These are phyloP conservation scores for Hololepta plana DNA, from an alignment of 2,888 invertebrate species.

Conservation along the genomic window DNA sequence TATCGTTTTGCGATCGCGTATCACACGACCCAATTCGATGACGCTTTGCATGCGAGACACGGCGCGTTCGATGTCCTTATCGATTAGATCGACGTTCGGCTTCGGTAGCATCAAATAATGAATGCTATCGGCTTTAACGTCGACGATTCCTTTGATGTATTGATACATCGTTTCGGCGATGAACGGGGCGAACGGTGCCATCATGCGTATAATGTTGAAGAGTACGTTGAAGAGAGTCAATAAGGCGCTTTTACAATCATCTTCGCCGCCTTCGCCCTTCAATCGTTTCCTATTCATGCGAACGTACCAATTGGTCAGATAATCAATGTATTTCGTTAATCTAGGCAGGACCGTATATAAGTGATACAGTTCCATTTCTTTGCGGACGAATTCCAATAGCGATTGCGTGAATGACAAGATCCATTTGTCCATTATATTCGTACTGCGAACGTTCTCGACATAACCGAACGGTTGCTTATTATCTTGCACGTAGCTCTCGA, in stretches of 20 bases:
- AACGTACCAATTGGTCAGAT: conserved; percentile 98
- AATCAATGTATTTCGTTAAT: conserved; percentile 89
- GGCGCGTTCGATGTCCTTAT: conserved; percentile 72
- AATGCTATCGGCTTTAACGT: conserved; percentile 50
- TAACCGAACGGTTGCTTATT: conserved; percentile 22
- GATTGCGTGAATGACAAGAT: conserved; percentile 93
- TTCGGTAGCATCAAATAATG: conserved; percentile 85
- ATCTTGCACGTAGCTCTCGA: conserved; percentile 61
- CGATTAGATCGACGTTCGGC: conserved; percentile 50
- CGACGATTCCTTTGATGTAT: conserved; percentile 52
- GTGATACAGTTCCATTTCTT: conserved; percentile 88
- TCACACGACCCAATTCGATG: conserved; percentile 82
- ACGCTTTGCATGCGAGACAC: conserved; percentile 88
- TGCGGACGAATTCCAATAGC: conserved; percentile 67
- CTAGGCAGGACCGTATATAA: conserved; percentile 91
- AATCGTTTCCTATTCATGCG: conserved; percentile 88
- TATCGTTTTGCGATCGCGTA: conserved; percentile 83
- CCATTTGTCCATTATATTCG: conserved; percentile 94
- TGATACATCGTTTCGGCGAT: conserved; percentile 91
- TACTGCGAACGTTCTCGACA: conserved; percentile 18
- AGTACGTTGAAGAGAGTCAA: conserved; percentile 79
- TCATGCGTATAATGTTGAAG: conserved; percentile 73
- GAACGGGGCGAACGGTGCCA: conserved; percentile 97
- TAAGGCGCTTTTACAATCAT: conserved; percentile 70
- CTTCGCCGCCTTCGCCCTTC: conserved; percentile 72